Base-by-base conservation (phyloP, 1,140 invertebrate genomes). In the Dreissena polymorpha region DNA sequence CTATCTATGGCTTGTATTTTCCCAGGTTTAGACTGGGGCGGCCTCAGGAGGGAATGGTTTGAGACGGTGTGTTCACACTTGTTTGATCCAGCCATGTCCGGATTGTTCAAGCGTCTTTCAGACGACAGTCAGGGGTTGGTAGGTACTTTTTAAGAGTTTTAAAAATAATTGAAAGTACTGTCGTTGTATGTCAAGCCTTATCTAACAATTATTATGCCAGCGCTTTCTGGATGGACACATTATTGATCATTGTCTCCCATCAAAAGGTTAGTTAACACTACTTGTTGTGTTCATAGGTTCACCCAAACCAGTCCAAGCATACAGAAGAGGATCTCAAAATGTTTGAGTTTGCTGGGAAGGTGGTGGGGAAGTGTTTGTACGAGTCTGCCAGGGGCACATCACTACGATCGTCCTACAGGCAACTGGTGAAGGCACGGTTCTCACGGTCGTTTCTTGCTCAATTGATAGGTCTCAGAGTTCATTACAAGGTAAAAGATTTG, bases 291-390 rank as follows among this genome's bases (percentile, higher is more conserved):
- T 72, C 68, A 1, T 81, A 93, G 84, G 97, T 98, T n/a, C 97
- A 98, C 94, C 97, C 97, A 0, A 97, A 97, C 93, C 95, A 95
- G 18, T 95, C 95, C 89, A 93, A 96, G 29, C 95, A 96, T 25
- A 55, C 49, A n/a, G 95, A 96, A 21, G 81, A 84, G 55, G 87
- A 87, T 71, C 83, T 88, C 8, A 97, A 97, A 93, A 88, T 97
- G 65, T 98, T 96, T 92, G 97, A 98, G 94, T 97, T 98, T 92
- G 97, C 97, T 53, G 98, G 98, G 49, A 96, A 96, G 93, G 95
- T 99, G 85, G 97, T 98, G n/a, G 98, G 97, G 67, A 98, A 98
- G 93, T 97, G 97, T 93, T 93, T 98, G 77, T 98, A 97, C 91
- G 97, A 99, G 93, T 97, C 96, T 67, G 96, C 97, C 14, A 94